A percentile compares a stretch with the other conserved stretches of the same genome.
Conservation (phyloP, 2,888 invertebrate species). For the Parnassius mnemosyne region DNA sequence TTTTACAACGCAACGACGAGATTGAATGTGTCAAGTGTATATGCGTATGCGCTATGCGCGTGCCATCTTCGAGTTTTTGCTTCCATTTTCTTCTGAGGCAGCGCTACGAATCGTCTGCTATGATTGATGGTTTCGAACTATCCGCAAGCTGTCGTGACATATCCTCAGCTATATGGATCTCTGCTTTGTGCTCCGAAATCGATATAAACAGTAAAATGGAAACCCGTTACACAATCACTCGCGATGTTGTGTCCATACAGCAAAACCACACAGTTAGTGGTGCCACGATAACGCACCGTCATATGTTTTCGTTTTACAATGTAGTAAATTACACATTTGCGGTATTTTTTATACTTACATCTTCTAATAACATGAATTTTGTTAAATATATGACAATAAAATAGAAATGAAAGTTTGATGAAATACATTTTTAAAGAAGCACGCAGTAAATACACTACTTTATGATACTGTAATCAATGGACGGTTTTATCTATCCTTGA, state of each 20-base stretch:
- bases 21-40: slow-evolving; percentile 45
- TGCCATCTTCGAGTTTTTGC: slow-evolving; percentile 54
- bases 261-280: slow-evolving; percentile 39
- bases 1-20: slow-evolving; percentile 20
- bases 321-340: not conserved
- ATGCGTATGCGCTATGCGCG: slow-evolving; percentile 43
- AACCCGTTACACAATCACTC: slow-evolving; percentile 64
- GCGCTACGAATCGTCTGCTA: slow-evolving; percentile 55
- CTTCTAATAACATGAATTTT: too few relatives aligned
- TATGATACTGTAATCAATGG: too few relatives aligned
- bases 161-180: slow-evolving; percentile 30
- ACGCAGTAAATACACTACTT: too few relatives aligned
- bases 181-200: slow-evolving; percentile 49
- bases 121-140: slow-evolving; percentile 63
- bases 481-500: too few relatives aligned
- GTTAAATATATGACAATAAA: too few relatives aligned
- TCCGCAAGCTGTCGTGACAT: slow-evolving; percentile 65
- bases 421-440: too few relatives aligned
- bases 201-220: slow-evolving; percentile 56
- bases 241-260: slow-evolving; percentile 46
- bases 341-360: not conserved
- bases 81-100: slow-evolving; percentile 48
- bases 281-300: slow-evolving; percentile 21
- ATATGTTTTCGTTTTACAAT: slow-evolving; percentile 21
- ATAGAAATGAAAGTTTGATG: too few relatives aligned